Conservation (phyloP, 2,113 vertebrate genomes). For the Seriola dumerili region DNA sequence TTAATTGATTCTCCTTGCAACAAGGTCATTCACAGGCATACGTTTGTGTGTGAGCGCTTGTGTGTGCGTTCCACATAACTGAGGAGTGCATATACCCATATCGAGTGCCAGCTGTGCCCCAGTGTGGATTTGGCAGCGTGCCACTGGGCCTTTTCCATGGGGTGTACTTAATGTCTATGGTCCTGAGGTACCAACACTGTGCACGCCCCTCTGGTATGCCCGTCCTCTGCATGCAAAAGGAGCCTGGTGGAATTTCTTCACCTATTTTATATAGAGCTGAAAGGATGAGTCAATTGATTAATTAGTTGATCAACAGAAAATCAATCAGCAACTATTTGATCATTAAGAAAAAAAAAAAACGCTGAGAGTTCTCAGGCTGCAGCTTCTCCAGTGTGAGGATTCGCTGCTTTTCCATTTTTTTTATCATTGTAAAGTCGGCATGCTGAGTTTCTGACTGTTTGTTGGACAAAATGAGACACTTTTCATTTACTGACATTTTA, state of each 20-base stretch:
- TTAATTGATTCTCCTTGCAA: constrained; percentile 82
- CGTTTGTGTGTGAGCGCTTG: constrained; percentile 37
- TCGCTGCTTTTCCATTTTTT: not conserved
- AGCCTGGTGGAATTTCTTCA: constrained; percentile 56
- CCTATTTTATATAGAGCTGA: not conserved
- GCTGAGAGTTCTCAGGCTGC: not conserved
- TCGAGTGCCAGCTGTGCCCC: constrained; percentile 84
- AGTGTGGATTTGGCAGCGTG: constrained; percentile 78
- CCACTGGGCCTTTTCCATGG: constrained; percentile 79
- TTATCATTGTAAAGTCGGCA: not conserved
- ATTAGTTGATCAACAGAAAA: not conserved
- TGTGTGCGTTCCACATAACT: constrained; percentile 79
- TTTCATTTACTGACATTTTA: not conserved
- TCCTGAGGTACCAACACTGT: constrained; percentile 65
- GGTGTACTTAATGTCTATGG: constrained; percentile 80
- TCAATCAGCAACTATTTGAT: not conserved
- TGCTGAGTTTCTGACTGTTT: not conserved
- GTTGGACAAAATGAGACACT: too few relatives aligned
- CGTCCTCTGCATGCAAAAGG: constrained; percentile 26
- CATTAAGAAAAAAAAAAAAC: not conserved
- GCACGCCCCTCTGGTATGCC: constrained; percentile 40
- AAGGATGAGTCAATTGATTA: not conserved
- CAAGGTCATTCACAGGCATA: constrained; percentile 80
- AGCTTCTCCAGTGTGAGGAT: not conserved
- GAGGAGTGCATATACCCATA: constrained; percentile 82